Base-by-base conservation (phyloP, 2,888 invertebrate genomes). In the Heliconius cydno region DNA sequence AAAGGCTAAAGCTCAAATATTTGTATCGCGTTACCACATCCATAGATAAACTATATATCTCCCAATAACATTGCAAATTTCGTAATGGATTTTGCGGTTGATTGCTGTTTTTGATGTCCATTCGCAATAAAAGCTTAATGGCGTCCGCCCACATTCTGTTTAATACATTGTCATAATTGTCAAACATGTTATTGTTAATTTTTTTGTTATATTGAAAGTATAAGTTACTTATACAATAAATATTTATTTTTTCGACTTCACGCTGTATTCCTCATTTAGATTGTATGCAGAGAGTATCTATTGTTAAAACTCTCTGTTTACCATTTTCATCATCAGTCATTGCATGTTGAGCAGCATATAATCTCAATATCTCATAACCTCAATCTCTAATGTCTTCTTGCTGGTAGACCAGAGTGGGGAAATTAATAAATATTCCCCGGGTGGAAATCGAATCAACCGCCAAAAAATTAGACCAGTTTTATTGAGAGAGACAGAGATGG, bases 21-120 rank as follows among this genome's bases (percentile, higher is more conserved):
- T 25, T 25, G 68, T 38, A 41, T 12, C 25, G 0, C 25, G 7
- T 41, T 22, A 3, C 34, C 67, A 68, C n/a, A 46, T 46, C 30
- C 66, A 3, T 46, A 65, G 13, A 76, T 52, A 28, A 65, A 66
- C 46, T 46, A 66, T 46, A 66, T 30, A 66, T 52, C 22, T 76
- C 52, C 2, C 10, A 38, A 60, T 30, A 57, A 25, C 15, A 67
- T 68, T 38, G 68, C 70, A 70, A 41, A 46, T 70, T 41, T 70
- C 70, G 25, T 46, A 70, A 70, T 70, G 70, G 41, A 70, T 70
- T 70, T 25, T 70, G 70, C 70, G 70, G 70, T 70, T 46, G 70
- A 70, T 70, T 70, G 70, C 70, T 46, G 70, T 70, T 70, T 70
- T 70, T 70, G 70, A 70, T 28, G 70, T 15, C 28, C 46, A 41